Conservation (phyloP, 2,888 invertebrate genomes). For the Agrochola lota region DNA sequence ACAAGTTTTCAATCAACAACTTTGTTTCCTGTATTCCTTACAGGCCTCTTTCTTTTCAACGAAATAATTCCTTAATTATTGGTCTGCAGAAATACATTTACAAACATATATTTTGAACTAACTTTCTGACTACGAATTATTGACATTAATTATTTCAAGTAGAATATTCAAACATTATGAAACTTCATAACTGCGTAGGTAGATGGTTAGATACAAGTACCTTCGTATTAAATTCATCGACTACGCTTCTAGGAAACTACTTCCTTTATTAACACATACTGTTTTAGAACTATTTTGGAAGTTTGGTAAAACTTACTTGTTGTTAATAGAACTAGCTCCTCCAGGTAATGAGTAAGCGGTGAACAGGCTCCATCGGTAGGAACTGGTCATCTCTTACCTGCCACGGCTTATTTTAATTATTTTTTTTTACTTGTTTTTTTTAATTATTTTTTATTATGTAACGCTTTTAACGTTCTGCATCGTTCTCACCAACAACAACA, state of each 20-base stretch:
- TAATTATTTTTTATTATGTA: too few species aligned
- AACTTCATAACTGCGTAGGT: conserved; percentile 26
- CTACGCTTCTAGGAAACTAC: not conserved
- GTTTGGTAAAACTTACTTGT: conserved; percentile 9
- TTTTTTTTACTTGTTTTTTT: too few species aligned
- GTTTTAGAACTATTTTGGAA: conserved; percentile 29
- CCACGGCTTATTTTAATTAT: too few species aligned
- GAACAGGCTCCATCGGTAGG: too few species aligned
- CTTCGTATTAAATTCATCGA: conserved; percentile 27
- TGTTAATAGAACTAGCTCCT: not conserved
- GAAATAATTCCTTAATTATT: not conserved
- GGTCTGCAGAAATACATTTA: not conserved
- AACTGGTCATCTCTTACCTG: too few species aligned
- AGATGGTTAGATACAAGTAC: conserved; percentile 1
- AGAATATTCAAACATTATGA: conserved; percentile 9
- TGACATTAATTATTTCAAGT: conserved; percentile 12
- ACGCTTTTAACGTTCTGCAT: too few species aligned
- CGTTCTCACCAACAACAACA: too few species aligned
- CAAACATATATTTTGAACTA: not conserved
- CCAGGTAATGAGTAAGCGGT: not conserved
- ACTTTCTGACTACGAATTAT: conserved; percentile 8
- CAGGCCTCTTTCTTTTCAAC: too few species aligned
- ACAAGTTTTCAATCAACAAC: not conserved
- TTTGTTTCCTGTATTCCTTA: too few species aligned
- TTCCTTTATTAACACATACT: conserved; percentile 27